Conservation (phyloP, 2,797 vertebrate genomes). For the Gadopsis bispinosus region DNA sequence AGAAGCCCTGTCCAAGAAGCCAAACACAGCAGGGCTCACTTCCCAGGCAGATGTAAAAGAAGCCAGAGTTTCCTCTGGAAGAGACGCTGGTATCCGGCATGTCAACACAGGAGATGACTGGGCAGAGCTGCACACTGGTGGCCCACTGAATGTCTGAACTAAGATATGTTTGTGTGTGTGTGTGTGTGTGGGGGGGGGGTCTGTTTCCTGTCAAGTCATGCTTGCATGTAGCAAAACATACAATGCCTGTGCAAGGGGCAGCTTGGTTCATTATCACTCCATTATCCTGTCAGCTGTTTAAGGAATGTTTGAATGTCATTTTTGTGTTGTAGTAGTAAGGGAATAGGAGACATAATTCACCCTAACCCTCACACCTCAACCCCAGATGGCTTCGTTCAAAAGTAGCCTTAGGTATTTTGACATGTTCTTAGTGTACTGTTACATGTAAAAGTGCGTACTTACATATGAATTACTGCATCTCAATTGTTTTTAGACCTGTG, state of each 20-base stretch:
- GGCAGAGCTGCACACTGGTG: slow-evolving; percentile 63
- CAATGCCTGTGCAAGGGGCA: slow-evolving; percentile 56
- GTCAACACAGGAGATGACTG: slow-evolving; percentile 80
- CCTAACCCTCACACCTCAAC: slow-evolving; percentile 49
- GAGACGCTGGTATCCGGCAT: slow-evolving; percentile 80
- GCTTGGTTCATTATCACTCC: slow-evolving; percentile 66
- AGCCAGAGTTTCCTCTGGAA: slow-evolving; percentile 81
- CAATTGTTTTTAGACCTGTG: slow-evolving; percentile 40
- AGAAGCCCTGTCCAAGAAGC: slow-evolving; percentile 61
- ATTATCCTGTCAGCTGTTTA: slow-evolving; percentile 64
- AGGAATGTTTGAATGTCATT: slow-evolving; percentile 59
- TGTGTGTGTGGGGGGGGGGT: slow-evolving; percentile 40
- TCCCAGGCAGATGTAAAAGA: slow-evolving; percentile 78
- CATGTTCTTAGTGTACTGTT: slow-evolving; percentile 42
- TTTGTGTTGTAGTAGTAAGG: slow-evolving; percentile 39
- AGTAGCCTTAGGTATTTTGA: slow-evolving; percentile 16
- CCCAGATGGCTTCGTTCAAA: slow-evolving; percentile 41
- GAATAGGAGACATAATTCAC: slow-evolving; percentile 40
- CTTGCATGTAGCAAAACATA: slow-evolving; percentile 56
- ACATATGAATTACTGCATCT: slow-evolving; percentile 34
- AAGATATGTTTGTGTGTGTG: slow-evolving; percentile 42
- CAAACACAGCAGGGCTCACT: slow-evolving; percentile 73
- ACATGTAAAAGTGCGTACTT: slow-evolving; percentile 42
- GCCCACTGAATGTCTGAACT: slow-evolving; percentile 81
- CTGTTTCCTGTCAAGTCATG: slow-evolving; percentile 76